These are phyloP conservation scores for Cheilosia pagana DNA, from an alignment of 2,888 invertebrate species.

Conservation along the genomic window DNA sequence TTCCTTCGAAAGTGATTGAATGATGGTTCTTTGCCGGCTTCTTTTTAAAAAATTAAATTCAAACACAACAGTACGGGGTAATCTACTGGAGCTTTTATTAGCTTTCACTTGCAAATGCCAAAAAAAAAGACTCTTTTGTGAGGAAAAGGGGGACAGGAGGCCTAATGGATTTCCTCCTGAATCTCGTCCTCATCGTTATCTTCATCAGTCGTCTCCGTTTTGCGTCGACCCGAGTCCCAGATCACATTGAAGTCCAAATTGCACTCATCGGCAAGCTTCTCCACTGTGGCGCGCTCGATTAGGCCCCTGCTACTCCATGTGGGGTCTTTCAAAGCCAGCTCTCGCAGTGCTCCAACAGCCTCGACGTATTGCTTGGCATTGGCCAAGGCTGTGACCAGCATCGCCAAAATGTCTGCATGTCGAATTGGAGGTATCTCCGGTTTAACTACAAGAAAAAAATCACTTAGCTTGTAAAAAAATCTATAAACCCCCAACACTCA, in stretches of 20 bases:
- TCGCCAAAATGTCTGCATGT: conserved; percentile 81
- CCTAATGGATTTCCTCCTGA: conserved; percentile 80
- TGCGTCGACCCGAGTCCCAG: conserved; percentile 80
- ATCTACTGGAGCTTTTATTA: not conserved
- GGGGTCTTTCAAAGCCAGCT: conserved; percentile 81
- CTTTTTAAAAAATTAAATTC: not conserved
- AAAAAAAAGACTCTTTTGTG: too few species aligned
- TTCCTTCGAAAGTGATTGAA: not conserved
- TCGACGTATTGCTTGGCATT: conserved; percentile 82
- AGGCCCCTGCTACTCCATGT: conserved; percentile 82
- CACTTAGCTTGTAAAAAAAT: not conserved
- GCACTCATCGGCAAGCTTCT: conserved; percentile 82
- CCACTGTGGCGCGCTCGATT: conserved; percentile 80
- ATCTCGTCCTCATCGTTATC: conserved; percentile 80
- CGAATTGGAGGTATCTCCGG: conserved; percentile 82
- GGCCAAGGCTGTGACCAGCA: conserved; percentile 81
- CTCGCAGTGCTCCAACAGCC: conserved; percentile 81
- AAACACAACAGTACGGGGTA: too few species aligned
- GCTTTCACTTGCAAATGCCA: too few species aligned
- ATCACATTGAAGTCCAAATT: conserved; percentile 82
- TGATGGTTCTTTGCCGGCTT: not conserved
- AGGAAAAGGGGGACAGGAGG: too few species aligned
- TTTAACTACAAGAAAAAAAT: conserved; percentile 78
- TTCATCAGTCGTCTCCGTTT: conserved; percentile 48
- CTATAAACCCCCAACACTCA: conserved; percentile 72